phyloP scores from a whole-genome alignment of 2,797 vertebrate genomes.

The Ctenochaetus hawaiiensis region DNA sequence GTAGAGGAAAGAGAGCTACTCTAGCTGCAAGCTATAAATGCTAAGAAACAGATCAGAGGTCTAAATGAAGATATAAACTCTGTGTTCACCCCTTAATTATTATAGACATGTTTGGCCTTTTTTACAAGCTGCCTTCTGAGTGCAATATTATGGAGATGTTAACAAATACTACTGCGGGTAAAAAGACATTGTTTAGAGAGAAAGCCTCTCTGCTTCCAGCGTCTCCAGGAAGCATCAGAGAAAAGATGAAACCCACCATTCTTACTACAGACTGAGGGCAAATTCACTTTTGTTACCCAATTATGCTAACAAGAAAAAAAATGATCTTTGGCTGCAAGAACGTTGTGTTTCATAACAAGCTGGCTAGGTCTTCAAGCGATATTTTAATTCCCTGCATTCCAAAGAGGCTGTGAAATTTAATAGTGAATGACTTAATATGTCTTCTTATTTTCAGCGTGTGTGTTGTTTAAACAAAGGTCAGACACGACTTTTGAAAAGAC shows the following conservation, averaged over 20 bases:
- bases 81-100: slow-evolving; percentile 77
- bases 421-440: slow-evolving; percentile 38
- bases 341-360: slow-evolving; percentile 75
- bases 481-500: slow-evolving; percentile 19
- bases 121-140: slow-evolving; percentile 70
- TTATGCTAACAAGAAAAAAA: slow-evolving; percentile 84
- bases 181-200: slow-evolving; percentile 73
- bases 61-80: slow-evolving; percentile 79
- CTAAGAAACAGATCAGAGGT: slow-evolving; percentile 43
- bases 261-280: slow-evolving; percentile 74
- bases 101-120: slow-evolving; percentile 78
- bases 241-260: slow-evolving; percentile 78
- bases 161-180: slow-evolving; percentile 76
- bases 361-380: slow-evolving; percentile 61
- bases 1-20: slow-evolving; percentile 35
- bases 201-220: slow-evolving; percentile 72
- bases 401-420: slow-evolving; percentile 48
- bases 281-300: slow-evolving; percentile 82
- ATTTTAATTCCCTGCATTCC: slow-evolving; percentile 61
- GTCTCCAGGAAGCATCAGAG: slow-evolving; percentile 73
- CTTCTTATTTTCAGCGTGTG: slow-evolving; percentile 34
- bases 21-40: slow-evolving; percentile 60
- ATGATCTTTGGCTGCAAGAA: slow-evolving; percentile 68
- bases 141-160: slow-evolving; percentile 80
- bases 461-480: slow-evolving; percentile 32